A percentile compares a stretch with the other conserved stretches of the same genome.
Evolutionary conservation across 1,140 invertebrate genomes (phyloP).

Genomic region (Drosophila eugracilis): DNA sequence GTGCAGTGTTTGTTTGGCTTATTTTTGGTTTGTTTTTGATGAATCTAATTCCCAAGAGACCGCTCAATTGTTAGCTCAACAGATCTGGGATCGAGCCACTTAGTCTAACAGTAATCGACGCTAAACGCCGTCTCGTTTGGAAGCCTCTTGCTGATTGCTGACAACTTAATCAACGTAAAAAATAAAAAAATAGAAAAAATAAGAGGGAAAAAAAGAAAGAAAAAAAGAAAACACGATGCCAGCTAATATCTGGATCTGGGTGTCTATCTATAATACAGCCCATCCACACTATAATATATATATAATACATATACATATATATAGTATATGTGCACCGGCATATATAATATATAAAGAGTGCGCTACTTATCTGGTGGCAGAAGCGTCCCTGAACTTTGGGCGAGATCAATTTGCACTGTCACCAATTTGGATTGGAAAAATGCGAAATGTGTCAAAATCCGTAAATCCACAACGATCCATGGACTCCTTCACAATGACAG

Average conservation of each 20-base stretch:
- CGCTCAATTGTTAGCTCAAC: constrained; percentile 44
- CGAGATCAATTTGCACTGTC: constrained; percentile 72
- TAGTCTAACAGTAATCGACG: constrained; percentile 55
- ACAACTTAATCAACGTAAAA: constrained; percentile 77
- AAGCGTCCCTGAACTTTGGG: constrained; percentile 73
- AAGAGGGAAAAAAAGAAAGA: constrained; percentile 14
- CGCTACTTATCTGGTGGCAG: constrained; percentile 18
- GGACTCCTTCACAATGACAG: constrained; percentile 30
- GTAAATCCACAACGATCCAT: neutral
- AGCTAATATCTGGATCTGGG: constrained; percentile 40
- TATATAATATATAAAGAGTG: too few species aligned
- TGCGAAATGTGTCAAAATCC: constrained; percentile 63
- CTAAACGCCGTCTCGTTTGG: constrained; percentile 63
- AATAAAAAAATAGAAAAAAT: constrained; percentile 12
- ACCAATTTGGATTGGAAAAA: constrained; percentile 61
- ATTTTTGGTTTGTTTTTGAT: constrained; percentile 11
- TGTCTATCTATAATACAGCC: constrained; percentile 28
- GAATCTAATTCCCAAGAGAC: constrained; percentile 31
- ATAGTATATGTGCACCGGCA: constrained; percentile 42
- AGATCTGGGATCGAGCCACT: constrained; percentile 44
- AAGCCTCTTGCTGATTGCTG: constrained; percentile 63
- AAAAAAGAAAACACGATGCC: constrained; percentile 24
- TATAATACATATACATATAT: neutral
- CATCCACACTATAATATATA: constrained; percentile 5
- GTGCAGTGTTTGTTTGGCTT: constrained; percentile 10